phyloP scores from a whole-genome alignment of 2,888 invertebrate genomes.

The Eupithecia subfuscata region DNA sequence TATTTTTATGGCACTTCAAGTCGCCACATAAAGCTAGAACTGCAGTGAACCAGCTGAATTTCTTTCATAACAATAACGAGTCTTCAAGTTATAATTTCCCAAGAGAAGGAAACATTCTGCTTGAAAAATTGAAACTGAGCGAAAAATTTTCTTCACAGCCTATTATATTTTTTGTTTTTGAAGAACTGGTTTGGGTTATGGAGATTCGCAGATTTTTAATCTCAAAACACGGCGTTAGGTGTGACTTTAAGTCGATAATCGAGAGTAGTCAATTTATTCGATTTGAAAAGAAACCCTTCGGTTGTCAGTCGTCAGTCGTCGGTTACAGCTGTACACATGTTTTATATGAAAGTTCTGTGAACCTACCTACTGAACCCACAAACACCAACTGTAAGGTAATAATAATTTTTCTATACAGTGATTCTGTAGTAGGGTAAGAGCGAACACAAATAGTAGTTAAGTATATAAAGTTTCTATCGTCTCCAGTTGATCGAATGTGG shows the following conservation, averaged over 20 bases:
- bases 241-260: neutral
- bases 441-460: neutral
- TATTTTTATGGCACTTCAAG: slow-evolving; percentile 8
- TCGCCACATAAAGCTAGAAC: neutral
- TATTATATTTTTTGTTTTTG: slow-evolving; percentile 10
- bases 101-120: slow-evolving; percentile 50
- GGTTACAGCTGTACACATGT: neutral
- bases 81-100: slow-evolving; percentile 56
- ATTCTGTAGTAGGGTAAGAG: neutral
- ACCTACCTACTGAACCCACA: too few relatives aligned
- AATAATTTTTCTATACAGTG: neutral
- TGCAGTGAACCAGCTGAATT: slow-evolving; percentile 16
- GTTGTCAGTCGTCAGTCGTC: too few relatives aligned
- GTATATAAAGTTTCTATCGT: neutral
- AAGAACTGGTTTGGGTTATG: neutral
- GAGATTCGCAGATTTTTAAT: neutral
- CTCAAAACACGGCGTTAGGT: neutral
- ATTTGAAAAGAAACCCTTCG: neutral
- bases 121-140: slow-evolving; percentile 55
- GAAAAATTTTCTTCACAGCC: slow-evolving; percentile 14
- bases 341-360: too few relatives aligned
- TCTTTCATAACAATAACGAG: slow-evolving; percentile 33
- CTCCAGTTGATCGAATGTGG: neutral
- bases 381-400: neutral
- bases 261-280: neutral